Evolutionary conservation across 2,888 invertebrate species (phyloP).

Genomic region (Diarsia dahlii): DNA sequence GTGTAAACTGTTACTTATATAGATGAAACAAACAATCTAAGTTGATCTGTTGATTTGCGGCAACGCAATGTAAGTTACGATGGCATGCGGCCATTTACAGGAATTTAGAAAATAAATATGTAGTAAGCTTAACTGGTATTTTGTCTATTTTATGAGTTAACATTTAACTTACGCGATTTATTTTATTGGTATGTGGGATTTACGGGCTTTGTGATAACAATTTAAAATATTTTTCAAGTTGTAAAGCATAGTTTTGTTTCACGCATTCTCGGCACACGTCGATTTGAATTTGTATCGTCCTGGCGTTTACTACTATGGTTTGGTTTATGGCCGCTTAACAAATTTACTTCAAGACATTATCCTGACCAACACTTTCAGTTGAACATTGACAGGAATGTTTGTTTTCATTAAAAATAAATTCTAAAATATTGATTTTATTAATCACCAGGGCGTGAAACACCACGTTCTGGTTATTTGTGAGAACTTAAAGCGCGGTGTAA

Average conservation of each 20-base stretch:
- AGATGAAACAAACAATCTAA: slow-evolving; percentile 19
- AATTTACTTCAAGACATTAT: slow-evolving; percentile 55
- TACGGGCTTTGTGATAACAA: slow-evolving; percentile 71
- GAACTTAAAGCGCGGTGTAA: slow-evolving; percentile 17
- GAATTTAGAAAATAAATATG: slow-evolving; percentile 40
- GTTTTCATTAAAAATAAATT: slow-evolving; percentile 17
- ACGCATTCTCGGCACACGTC: slow-evolving; percentile 75
- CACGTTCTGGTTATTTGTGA: slow-evolving; percentile 44
- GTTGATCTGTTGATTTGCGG: slow-evolving; percentile 12
- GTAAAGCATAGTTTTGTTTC: slow-evolving; percentile 67
- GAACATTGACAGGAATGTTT: slow-evolving; percentile 69
- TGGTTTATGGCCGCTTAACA: slow-evolving; percentile 69
- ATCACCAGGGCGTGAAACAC: slow-evolving; percentile 23
- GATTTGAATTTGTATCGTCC: slow-evolving; percentile 76
- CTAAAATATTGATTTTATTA: slow-evolving; percentile 3
- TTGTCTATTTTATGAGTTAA: slow-evolving; percentile 58
- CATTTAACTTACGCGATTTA: slow-evolving; percentile 71
- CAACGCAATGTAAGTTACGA: slow-evolving; percentile 10
- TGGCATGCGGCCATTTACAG: slow-evolving; percentile 9
- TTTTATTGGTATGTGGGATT: slow-evolving; percentile 70
- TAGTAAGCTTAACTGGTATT: slow-evolving; percentile 47
- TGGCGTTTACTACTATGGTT: slow-evolving; percentile 70
- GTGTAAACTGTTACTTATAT: slow-evolving; percentile 18
- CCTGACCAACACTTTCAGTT: slow-evolving; percentile 63
- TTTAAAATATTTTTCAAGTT: slow-evolving; percentile 71